These are phyloP conservation scores for Athalia circularis DNA, from an alignment of 2,888 invertebrate genomes.

Conservation along the genomic window DNA sequence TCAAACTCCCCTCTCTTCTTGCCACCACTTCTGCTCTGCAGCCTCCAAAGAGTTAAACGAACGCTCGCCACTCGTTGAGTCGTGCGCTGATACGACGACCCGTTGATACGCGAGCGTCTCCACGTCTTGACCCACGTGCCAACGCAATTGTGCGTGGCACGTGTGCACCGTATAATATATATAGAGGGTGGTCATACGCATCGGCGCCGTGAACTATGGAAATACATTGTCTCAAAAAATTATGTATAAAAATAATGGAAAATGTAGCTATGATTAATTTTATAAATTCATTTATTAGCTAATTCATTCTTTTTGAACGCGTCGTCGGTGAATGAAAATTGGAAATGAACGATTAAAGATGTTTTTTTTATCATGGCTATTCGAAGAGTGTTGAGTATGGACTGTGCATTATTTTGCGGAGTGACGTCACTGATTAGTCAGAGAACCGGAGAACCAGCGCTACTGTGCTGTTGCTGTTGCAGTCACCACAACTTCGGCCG, in stretches of 20 bases:
- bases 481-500: constrained; percentile 25
- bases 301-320: too few relatives aligned
- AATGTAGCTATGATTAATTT: too few relatives aligned
- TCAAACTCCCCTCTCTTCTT: constrained; percentile 48
- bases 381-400: neutral
- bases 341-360: too few relatives aligned
- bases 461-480: constrained; percentile 1
- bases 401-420: constrained; percentile 10
- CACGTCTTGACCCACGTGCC: constrained; percentile 66
- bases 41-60: constrained; percentile 37
- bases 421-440: constrained; percentile 37
- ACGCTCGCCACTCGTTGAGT: constrained; percentile 38
- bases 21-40: constrained; percentile 39
- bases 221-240: neutral
- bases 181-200: neutral
- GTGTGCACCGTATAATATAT: constrained; percentile 2
- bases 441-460: constrained; percentile 25
- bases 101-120: constrained; percentile 66
- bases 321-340: too few relatives aligned
- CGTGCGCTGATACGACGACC: constrained; percentile 43
- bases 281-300: too few relatives aligned
- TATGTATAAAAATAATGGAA: too few relatives aligned
- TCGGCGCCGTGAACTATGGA: neutral
- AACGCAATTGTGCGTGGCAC: constrained; percentile 64
- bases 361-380: neutral